Conservation (phyloP, 2,797 vertebrate genomes). For the Diplodus sargus region DNA sequence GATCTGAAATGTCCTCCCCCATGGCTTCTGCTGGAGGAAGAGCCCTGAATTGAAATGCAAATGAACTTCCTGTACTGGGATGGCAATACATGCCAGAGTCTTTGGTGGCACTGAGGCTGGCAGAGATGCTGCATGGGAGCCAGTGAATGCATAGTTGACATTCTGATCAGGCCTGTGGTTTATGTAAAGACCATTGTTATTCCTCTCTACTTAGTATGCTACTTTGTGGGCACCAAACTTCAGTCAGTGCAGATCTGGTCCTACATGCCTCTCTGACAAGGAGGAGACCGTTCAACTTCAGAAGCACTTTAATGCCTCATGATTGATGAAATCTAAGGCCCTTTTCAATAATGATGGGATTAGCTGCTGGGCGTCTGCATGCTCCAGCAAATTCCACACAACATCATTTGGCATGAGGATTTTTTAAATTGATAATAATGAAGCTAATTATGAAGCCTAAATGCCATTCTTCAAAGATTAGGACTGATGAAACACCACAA, state of each 20-base stretch:
- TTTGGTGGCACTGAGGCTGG: conserved; percentile 48
- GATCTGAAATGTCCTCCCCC: not conserved
- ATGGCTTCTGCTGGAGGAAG: conserved; percentile 30
- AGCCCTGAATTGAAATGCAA: conserved; percentile 66
- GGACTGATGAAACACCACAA: conserved; percentile 8
- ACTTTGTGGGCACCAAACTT: conserved; percentile 41
- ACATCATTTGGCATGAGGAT: conserved; percentile 17
- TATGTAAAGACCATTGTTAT: conserved; percentile 66
- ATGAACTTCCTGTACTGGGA: conserved; percentile 70
- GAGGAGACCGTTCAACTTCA: conserved; percentile 11
- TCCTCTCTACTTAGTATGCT: conserved; percentile 50
- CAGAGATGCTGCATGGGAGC: conserved; percentile 50
- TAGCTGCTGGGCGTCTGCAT: conserved; percentile 33
- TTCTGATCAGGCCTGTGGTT: conserved; percentile 73
- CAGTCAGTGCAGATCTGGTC: conserved; percentile 37
- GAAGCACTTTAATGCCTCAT: conserved; percentile 39
- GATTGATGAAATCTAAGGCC: conserved; percentile 41
- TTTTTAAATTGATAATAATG: conserved; percentile 38
- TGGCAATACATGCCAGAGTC: conserved; percentile 37
- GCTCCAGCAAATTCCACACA: conserved; percentile 44
- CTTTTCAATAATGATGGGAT: conserved; percentile 29
- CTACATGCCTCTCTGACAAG: conserved; percentile 1
- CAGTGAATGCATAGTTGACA: conserved; percentile 67
- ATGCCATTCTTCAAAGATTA: conserved; percentile 41
- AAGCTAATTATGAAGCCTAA: conserved; percentile 39